Evolutionary conservation across 2,888 invertebrate species (phyloP).

Genomic region (Sinentomon sp.): DNA sequence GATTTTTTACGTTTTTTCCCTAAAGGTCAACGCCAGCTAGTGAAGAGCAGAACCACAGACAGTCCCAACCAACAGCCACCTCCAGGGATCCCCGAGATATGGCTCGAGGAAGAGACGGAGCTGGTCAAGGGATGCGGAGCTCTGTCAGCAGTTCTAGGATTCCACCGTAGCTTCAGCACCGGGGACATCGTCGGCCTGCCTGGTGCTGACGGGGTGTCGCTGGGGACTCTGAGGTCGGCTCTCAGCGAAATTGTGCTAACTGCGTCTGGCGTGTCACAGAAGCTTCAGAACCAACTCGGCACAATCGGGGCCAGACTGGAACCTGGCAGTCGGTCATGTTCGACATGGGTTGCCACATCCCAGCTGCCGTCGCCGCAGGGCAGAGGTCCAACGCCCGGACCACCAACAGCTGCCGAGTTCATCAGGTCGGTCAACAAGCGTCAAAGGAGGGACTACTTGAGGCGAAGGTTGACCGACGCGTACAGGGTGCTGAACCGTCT

Average conservation of each 20-base stretch:
- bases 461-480: slow-evolving; percentile 43
- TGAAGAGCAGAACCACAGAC: no score
- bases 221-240: slow-evolving; percentile 10
- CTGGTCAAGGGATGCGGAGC: slow-evolving; percentile 50
- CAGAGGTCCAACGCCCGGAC: slow-evolving; percentile 24
- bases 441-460: slow-evolving; percentile 54
- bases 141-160: slow-evolving; percentile 44
- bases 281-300: no score
- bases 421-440: slow-evolving; percentile 53
- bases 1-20: no score
- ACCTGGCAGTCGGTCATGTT: slow-evolving; percentile 39
- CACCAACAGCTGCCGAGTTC: slow-evolving; percentile 35
- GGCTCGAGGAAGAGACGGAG: slow-evolving; percentile 47
- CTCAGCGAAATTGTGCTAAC: no score
- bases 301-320: slow-evolving; percentile 28
- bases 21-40: no score
- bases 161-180: slow-evolving; percentile 59
- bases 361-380: slow-evolving; percentile 58
- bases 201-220: slow-evolving; percentile 15
- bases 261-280: no score
- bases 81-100: slow-evolving; percentile 33
- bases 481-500: slow-evolving; percentile 51
- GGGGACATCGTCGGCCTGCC: slow-evolving; percentile 33
- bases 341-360: slow-evolving; percentile 62
- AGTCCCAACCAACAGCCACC: slow-evolving; percentile 19